These are phyloP conservation scores for Manis crassicaudata DNA, from an alignment of 2,797 vertebrate species.

Conservation along the genomic window DNA sequence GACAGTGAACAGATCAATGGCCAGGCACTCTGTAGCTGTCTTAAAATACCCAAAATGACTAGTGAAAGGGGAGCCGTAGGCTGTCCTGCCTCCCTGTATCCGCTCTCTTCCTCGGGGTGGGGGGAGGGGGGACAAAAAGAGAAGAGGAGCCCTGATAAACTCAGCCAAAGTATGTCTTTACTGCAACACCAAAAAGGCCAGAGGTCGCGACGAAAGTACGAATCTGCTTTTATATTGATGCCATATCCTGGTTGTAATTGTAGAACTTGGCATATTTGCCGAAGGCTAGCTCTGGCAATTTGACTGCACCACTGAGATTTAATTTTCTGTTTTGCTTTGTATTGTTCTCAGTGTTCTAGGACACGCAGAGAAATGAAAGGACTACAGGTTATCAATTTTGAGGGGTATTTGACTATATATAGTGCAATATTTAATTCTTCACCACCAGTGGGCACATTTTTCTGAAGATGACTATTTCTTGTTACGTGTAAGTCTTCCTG, in stretches of 20 bases:
- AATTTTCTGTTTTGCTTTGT: background rate
- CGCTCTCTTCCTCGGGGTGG: constrained; percentile 27
- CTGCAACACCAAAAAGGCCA: background rate
- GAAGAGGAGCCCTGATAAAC: constrained; percentile 56
- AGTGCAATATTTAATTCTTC: constrained; percentile 28
- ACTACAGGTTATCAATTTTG: background rate
- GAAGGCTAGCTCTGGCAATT: background rate
- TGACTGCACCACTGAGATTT: background rate
- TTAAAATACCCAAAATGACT: constrained; percentile 80
- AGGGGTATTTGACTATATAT: background rate
- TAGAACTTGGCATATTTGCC: background rate
- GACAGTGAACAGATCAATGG: constrained; percentile 80
- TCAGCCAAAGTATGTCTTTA: constrained; percentile 48
- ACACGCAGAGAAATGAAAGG: background rate
- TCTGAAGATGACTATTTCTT: constrained; percentile 20
- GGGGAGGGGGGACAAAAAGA: background rate
- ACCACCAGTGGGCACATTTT: background rate
- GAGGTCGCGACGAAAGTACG: background rate
- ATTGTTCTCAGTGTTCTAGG: background rate
- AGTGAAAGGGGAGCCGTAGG: constrained; percentile 39
- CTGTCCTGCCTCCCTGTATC: constrained; percentile 32
- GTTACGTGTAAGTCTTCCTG: background rate
- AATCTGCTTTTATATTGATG: background rate
- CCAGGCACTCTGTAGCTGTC: constrained; percentile 69
- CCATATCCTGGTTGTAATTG: constrained; percentile 6